A percentile compares a stretch with the other conserved stretches of the same genome.
Conservation (phyloP, 2,888 invertebrate species). For the Philonicus albiceps region DNA sequence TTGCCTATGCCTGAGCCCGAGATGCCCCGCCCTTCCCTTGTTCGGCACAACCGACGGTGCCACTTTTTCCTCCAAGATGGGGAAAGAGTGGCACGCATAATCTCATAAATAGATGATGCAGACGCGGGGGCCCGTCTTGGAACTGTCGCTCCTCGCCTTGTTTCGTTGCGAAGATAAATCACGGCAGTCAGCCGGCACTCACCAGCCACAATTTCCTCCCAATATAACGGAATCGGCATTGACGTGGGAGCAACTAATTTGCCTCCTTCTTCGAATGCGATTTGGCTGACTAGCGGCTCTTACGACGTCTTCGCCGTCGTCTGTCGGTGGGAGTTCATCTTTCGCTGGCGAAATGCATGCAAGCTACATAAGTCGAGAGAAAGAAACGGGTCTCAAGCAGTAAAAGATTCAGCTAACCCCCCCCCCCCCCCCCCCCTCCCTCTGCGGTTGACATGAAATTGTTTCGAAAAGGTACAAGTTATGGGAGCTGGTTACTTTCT, state of each 20-base stretch:
- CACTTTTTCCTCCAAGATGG: neutral
- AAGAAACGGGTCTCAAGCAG: neutral
- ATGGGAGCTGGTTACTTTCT: slow-evolving; percentile 13
- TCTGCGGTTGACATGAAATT: slow-evolving; percentile 34
- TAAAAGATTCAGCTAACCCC: neutral
- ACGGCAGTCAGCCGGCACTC: neutral
- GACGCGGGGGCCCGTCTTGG: neutral
- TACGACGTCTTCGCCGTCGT: neutral
- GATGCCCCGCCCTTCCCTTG: neutral
- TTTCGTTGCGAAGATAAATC: slow-evolving; percentile 11
- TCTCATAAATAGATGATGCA: neutral
- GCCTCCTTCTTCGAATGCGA: neutral
- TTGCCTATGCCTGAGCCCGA: neutral
- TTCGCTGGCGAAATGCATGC: neutral
- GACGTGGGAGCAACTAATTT: slow-evolving; percentile 33
- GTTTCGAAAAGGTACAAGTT: slow-evolving; percentile 30
- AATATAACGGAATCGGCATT: slow-evolving; percentile 20
- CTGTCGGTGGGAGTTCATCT: neutral
- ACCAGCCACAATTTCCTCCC: slow-evolving; percentile 4
- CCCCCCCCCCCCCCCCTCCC: neutral
- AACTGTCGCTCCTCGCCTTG: neutral
- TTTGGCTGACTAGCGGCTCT: neutral
- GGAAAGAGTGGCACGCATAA: neutral
- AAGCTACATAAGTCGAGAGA: neutral
- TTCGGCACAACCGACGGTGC: neutral